Evolutionary conservation across 2,888 invertebrate species (phyloP).

Genomic region (Halictus quadricinctus): DNA sequence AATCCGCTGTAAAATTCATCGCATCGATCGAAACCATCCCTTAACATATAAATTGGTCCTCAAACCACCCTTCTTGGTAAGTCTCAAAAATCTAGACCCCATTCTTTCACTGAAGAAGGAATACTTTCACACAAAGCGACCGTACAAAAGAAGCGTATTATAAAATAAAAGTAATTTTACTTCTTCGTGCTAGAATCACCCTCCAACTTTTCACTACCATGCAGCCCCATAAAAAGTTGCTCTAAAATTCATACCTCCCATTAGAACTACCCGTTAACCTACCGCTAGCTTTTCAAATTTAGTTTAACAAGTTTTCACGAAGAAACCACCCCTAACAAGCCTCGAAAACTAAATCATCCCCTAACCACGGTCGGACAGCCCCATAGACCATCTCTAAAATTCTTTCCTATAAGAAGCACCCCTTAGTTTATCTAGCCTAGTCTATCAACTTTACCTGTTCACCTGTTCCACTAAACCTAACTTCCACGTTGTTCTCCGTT

Average conservation of each 20-base stretch:
- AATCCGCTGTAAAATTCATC: neutral
- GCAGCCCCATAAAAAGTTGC: neutral
- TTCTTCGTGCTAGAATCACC: neutral
- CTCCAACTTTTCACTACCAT: neutral
- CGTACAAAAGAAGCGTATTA: neutral
- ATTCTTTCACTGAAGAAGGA: neutral
- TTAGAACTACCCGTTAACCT: too few species aligned
- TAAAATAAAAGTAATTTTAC: too few species aligned
- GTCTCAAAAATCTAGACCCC: neutral
- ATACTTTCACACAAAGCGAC: neutral
- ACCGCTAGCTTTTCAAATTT: too few species aligned
- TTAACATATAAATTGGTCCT: neutral
- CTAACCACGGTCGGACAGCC: too few species aligned
- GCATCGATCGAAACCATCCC: neutral
- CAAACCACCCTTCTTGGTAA: neutral
- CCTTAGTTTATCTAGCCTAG: too few species aligned
- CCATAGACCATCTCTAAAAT: neutral
- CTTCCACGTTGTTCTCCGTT: neutral
- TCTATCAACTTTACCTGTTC: neutral
- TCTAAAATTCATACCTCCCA: neutral
- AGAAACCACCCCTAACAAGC: too few species aligned
- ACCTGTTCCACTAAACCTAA: neutral
- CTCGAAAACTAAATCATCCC: too few species aligned
- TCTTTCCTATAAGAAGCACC: neutral
- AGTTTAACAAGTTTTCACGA: too few species aligned